Conservation (phyloP, 1,140 invertebrate species). For the Rhynchophorus ferrugineus region DNA sequence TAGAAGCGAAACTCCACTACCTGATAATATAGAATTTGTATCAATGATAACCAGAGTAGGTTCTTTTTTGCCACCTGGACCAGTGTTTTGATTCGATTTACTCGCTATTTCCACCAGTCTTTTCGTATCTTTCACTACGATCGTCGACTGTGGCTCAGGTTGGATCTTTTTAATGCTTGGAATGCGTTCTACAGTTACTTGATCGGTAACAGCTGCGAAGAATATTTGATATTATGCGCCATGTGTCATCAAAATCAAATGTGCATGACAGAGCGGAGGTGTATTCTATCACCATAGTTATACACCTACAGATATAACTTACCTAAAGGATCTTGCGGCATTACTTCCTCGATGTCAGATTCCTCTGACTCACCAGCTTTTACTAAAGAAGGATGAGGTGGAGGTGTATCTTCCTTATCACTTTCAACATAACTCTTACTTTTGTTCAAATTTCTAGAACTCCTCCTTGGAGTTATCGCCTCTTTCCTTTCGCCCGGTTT, state of each 20-base stretch:
- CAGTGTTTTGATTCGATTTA: slow-evolving; percentile 34
- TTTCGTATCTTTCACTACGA: slow-evolving; percentile 67
- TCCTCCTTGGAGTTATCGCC: slow-evolving; percentile 42
- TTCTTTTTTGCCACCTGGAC: slow-evolving; percentile 55
- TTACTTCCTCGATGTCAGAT: slow-evolving; percentile 59
- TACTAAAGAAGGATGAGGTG: slow-evolving; percentile 8
- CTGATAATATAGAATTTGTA: slow-evolving; percentile 61
- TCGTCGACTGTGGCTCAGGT: slow-evolving; percentile 42
- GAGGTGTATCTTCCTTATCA: slow-evolving; percentile 43
- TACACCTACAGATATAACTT: too few species aligned
- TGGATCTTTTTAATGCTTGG: slow-evolving; percentile 18
- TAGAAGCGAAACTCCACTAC: slow-evolving; percentile 1
- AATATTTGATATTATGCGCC: neutral
- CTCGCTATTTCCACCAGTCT: slow-evolving; percentile 60
- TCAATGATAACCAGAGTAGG: slow-evolving; percentile 72
- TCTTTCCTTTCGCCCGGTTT: slow-evolving; percentile 14
- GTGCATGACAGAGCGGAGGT: too few species aligned
- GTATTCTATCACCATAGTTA: too few species aligned
- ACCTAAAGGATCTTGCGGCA: slow-evolving; percentile 57
- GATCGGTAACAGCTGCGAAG: slow-evolving; percentile 37
- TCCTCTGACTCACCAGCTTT: slow-evolving; percentile 37
- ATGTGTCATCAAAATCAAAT: too few species aligned
- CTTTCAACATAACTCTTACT: slow-evolving; percentile 51
- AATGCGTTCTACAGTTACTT: slow-evolving; percentile 26
- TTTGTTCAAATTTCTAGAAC: slow-evolving; percentile 52